Evolutionary conservation across 2,797 vertebrate species (phyloP).

Genomic region (Tragelaphus eurycerus): DNA sequence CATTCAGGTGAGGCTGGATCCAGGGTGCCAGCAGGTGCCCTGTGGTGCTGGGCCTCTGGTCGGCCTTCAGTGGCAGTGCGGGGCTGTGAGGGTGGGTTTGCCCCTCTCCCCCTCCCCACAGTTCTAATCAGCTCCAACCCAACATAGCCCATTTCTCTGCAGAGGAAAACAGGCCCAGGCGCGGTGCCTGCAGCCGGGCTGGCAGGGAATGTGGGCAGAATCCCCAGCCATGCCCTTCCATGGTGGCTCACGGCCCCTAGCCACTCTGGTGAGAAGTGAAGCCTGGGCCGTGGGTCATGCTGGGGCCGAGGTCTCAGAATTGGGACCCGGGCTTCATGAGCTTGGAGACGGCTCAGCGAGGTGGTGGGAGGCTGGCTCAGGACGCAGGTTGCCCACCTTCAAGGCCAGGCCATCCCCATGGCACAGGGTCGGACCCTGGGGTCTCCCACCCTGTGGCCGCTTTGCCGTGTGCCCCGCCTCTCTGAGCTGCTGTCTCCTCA

Average conservation of each 20-base stretch:
- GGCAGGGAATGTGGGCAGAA: too few relatives aligned
- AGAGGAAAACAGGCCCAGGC: neutral
- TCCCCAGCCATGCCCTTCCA: neutral
- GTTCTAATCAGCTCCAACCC: neutral
- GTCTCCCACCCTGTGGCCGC: neutral
- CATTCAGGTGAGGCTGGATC: neutral
- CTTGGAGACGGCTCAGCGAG: neutral
- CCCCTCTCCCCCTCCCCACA: neutral
- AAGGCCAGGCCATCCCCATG: fast-evolving
- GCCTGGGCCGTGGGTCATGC: neutral
- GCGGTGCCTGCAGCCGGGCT: neutral
- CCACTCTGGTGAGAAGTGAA: neutral
- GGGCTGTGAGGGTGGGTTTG: neutral
- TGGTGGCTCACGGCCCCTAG: neutral
- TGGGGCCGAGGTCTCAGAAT: neutral
- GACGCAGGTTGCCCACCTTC: fast-evolving
- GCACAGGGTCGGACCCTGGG: fast-evolving
- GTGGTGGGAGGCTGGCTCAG: neutral
- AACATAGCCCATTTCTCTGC: neutral
- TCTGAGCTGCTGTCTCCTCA: neutral
- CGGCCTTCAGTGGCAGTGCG: neutral
- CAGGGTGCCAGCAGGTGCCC: neutral
- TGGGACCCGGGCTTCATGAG: neutral
- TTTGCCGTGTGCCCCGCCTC: neutral
- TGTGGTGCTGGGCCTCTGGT: neutral